These are phyloP conservation scores for Scolopax rusticola DNA, from an alignment of 2,797 vertebrate species.

Conservation along the genomic window DNA sequence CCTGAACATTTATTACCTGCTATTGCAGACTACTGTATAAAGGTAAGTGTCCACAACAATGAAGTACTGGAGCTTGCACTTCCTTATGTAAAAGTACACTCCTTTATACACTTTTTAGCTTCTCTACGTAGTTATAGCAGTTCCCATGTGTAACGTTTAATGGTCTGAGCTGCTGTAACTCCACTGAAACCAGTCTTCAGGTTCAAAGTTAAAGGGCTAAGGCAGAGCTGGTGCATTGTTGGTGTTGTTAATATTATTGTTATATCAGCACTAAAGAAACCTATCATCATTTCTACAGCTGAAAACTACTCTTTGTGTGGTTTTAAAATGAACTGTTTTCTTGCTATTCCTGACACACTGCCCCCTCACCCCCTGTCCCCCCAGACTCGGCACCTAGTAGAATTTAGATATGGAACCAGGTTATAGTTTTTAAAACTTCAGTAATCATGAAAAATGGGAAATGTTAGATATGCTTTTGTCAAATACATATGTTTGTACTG, in stretches of 20 bases:
- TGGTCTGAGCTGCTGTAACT: not conserved
- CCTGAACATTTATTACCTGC: slow-evolving; percentile 28
- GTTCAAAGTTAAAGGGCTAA: not conserved
- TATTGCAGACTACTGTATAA: not conserved
- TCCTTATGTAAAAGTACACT: not conserved
- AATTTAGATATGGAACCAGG: not conserved
- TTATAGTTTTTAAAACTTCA: not conserved
- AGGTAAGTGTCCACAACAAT: slow-evolving; percentile 25
- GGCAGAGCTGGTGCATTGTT: not conserved
- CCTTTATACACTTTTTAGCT: not conserved
- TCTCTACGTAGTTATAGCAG: not conserved
- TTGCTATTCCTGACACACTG: not conserved
- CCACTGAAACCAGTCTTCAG: not conserved
- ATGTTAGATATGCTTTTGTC: not conserved
- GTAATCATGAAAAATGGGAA: not conserved
- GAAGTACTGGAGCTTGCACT: not conserved
- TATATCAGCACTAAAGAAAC: not conserved
- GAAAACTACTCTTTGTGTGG: not conserved
- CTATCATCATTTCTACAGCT: not conserved
- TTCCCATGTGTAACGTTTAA: not conserved
- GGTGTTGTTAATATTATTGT: not conserved
- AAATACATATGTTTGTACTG: not conserved
- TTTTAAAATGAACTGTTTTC: not conserved
- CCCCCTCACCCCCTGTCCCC: rapidly evolving
- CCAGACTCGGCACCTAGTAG: not conserved